phyloP scores from a whole-genome alignment of 1,140 invertebrate genomes.

The Formica exsecta region DNA sequence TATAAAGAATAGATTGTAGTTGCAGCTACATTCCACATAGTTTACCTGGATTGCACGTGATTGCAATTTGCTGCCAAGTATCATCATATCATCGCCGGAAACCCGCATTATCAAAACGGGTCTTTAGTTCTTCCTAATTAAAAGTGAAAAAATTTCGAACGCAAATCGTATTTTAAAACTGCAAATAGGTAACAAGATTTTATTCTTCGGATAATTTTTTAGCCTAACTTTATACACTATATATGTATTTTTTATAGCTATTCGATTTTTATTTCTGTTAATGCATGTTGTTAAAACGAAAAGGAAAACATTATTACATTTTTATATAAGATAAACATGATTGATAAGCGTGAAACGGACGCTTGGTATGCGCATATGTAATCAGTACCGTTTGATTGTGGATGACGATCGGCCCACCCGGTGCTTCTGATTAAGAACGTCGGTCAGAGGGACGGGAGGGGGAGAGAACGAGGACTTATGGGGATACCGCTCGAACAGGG shows the following conservation, averaged over 20 bases:
- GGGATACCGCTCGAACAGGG: slow-evolving; percentile 38
- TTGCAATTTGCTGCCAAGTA: slow-evolving; percentile 10
- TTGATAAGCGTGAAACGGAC: slow-evolving; percentile 37
- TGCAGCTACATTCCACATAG: neutral
- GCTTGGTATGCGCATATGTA: slow-evolving; percentile 37
- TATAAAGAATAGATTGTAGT: slow-evolving; percentile 10
- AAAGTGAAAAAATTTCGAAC: no score
- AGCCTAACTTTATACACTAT: neutral
- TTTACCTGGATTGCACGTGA: neutral
- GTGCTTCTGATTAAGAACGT: slow-evolving; percentile 60
- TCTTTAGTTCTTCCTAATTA: neutral
- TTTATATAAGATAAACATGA: slow-evolving; percentile 29
- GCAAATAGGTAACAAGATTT: no score
- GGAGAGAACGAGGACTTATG: slow-evolving; percentile 34
- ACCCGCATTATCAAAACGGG: neutral
- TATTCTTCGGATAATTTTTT: no score
- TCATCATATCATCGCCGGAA: slow-evolving; percentile 14
- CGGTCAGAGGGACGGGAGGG: neutral
- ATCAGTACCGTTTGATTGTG: slow-evolving; percentile 70
- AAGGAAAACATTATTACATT: neutral
- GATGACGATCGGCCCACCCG: slow-evolving; percentile 52
- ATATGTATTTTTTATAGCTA: neutral
- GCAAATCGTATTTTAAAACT: no score
- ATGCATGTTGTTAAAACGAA: neutral
- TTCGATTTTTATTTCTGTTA: neutral